A percentile compares a stretch with the other conserved stretches of the same genome.
phyloP scores from a whole-genome alignment of 2,888 invertebrate species.

The Scaptomyza polygonia region DNA sequence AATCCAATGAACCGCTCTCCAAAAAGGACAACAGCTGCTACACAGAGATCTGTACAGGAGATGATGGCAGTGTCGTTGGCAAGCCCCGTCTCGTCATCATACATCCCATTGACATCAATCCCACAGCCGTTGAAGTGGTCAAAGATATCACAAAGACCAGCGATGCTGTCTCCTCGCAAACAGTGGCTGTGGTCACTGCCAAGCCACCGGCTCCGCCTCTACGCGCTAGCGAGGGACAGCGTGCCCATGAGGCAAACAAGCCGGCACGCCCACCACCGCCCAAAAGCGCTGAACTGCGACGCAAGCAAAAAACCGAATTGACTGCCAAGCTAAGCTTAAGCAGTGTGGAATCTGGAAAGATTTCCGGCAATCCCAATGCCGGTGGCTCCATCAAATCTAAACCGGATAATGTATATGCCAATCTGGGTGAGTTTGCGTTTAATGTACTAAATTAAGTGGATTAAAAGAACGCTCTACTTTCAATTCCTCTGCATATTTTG shows the following conservation, averaged over 20 bases:
- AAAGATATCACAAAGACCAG: slow-evolving; percentile 86
- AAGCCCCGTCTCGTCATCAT: slow-evolving; percentile 93
- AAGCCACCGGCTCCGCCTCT: slow-evolving; percentile 93
- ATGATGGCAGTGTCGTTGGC: slow-evolving; percentile 80
- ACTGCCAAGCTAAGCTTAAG: slow-evolving; percentile 65
- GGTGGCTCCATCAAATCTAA: slow-evolving; percentile 83
- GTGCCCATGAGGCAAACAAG: slow-evolving; percentile 86
- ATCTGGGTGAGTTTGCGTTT: slow-evolving; percentile 86
- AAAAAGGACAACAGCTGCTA: slow-evolving; percentile 84
- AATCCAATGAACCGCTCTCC: slow-evolving; percentile 85
- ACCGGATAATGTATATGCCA: slow-evolving; percentile 90
- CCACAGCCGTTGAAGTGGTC: slow-evolving; percentile 91
- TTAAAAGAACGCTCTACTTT: slow-evolving; percentile 10
- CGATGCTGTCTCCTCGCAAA: slow-evolving; percentile 80
- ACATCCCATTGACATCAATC: slow-evolving; percentile 94
- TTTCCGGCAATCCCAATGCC: slow-evolving; percentile 55
- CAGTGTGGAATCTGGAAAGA: slow-evolving; percentile 66
- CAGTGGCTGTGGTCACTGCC: slow-evolving; percentile 83
- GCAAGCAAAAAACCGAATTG: slow-evolving; percentile 86
- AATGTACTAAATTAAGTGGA: slow-evolving; percentile 4
- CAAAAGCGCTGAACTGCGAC: slow-evolving; percentile 87
- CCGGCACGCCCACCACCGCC: slow-evolving; percentile 91
- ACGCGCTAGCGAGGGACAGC: slow-evolving; percentile 83
- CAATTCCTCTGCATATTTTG: not conserved
- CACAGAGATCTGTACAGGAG: slow-evolving; percentile 84